Percentiles rank a stretch among this genome's conserved stretches.
These are phyloP conservation scores for Hypomecis punctinalis DNA, from an alignment of 2,888 invertebrate species.

Conservation along the genomic window DNA sequence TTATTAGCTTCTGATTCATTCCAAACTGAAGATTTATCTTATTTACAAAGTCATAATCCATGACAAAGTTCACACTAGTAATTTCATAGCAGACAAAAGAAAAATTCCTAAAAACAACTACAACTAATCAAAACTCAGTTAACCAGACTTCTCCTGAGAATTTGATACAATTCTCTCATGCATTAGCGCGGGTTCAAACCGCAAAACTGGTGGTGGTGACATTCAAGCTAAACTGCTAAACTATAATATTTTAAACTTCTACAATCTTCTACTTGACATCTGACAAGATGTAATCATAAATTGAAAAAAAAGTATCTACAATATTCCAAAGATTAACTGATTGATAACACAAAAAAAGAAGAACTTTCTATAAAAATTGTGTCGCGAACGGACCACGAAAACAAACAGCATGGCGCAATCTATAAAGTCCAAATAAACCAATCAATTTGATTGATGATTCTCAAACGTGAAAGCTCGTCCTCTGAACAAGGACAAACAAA, in stretches of 20 bases:
- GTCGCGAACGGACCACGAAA: neutral
- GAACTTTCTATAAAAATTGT: neutral
- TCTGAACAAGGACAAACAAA: conserved; percentile 35
- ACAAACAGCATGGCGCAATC: neutral
- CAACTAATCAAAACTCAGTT: too few relatives aligned
- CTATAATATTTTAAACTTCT: too few relatives aligned
- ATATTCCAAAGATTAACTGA: too few relatives aligned
- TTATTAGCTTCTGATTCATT: conserved; percentile 18
- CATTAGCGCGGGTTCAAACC: too few relatives aligned
- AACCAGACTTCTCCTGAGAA: too few relatives aligned
- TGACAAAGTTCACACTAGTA: neutral
- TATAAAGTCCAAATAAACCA: conserved; percentile 8
- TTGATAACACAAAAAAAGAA: too few relatives aligned
- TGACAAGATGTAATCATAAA: too few relatives aligned
- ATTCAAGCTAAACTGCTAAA: too few relatives aligned
- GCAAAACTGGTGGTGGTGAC: too few relatives aligned
- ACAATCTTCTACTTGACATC: too few relatives aligned
- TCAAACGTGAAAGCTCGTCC: conserved; percentile 20
- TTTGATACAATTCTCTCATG: too few relatives aligned
- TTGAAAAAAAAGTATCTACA: too few relatives aligned
- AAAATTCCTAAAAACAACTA: neutral
- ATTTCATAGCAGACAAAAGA: neutral
- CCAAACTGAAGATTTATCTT: conserved; percentile 6
- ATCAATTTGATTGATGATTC: conserved; percentile 25
- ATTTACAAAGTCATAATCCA: conserved; percentile 4